phyloP scores from a whole-genome alignment of 1,140 invertebrate species.

The Antheraea mylitta region DNA sequence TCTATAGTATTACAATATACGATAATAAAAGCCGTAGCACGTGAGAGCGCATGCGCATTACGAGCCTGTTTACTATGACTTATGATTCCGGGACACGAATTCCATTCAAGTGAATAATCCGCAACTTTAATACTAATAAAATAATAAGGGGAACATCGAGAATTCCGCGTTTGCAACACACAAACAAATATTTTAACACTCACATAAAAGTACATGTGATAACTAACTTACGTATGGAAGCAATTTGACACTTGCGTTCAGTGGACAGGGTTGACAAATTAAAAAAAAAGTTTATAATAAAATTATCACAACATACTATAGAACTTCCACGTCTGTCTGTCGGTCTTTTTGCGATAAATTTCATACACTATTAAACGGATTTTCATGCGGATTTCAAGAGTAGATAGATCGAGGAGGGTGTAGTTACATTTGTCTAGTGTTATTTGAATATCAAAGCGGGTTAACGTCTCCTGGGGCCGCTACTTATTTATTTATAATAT shows the following conservation, averaged over 20 bases:
- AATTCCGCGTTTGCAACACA: slow-evolving; percentile 20
- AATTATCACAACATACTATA: too few relatives aligned
- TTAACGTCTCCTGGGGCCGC: too few relatives aligned
- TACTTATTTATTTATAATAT: too few relatives aligned
- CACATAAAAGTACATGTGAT: slow-evolving; percentile 17
- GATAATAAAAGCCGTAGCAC: neutral
- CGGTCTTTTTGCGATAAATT: too few relatives aligned
- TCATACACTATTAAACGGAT: too few relatives aligned
- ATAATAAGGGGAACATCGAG: slow-evolving; percentile 17
- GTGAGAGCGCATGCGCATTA: neutral
- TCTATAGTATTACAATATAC: neutral
- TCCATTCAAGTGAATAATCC: slow-evolving; percentile 9
- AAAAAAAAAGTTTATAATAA: neutral
- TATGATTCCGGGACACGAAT: slow-evolving; percentile 7
- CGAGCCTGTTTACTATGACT: neutral
- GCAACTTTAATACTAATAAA: slow-evolving; percentile 5
- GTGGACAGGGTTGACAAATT: slow-evolving; percentile 34
- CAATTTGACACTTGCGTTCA: slow-evolving; percentile 54
- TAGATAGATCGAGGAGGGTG: too few relatives aligned
- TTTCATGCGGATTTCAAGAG: too few relatives aligned
- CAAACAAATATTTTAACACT: slow-evolving; percentile 22
- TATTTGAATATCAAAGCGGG: too few relatives aligned
- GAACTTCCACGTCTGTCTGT: too few relatives aligned
- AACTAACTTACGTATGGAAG: slow-evolving; percentile 19
- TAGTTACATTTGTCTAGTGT: too few relatives aligned